A percentile compares a stretch with the other conserved stretches of the same genome.
phyloP scores from a whole-genome alignment of 2,888 invertebrate genomes.

The Ormyrus nitidulus region DNA sequence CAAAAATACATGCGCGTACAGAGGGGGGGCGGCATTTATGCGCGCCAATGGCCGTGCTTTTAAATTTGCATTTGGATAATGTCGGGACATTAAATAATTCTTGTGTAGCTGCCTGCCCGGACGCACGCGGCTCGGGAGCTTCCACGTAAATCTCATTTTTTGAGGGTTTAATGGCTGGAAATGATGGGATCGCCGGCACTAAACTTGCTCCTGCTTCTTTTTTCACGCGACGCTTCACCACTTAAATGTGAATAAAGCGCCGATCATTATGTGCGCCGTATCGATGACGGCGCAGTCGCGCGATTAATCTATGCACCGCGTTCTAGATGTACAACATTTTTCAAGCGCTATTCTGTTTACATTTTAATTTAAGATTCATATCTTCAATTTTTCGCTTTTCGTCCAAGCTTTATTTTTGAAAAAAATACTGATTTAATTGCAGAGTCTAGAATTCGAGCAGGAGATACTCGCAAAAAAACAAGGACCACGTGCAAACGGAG shows the following conservation, averaged over 20 bases:
- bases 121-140: neutral
- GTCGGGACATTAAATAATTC: slow-evolving; percentile 51
- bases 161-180: neutral
- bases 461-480: slow-evolving; percentile 8
- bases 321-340: too few species aligned
- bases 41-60: slow-evolving; percentile 44
- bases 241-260: too few species aligned
- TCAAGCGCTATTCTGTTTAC: too few species aligned
- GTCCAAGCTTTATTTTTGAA: too few species aligned
- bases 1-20: slow-evolving; percentile 29
- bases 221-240: too few species aligned
- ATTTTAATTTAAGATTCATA: too few species aligned
- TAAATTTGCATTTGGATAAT: slow-evolving; percentile 54
- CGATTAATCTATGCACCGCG: too few species aligned
- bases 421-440: too few species aligned
- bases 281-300: neutral
- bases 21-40: slow-evolving; percentile 9
- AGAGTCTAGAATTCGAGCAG: too few species aligned
- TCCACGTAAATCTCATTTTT: neutral
- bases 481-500: neutral
- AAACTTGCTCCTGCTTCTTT: neutral
- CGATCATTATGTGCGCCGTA: too few species aligned
- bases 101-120: neutral
- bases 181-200: neutral
- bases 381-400: too few species aligned